A percentile compares a stretch with the other conserved stretches of the same genome.
Evolutionary conservation across 2,888 invertebrate species (phyloP).

Genomic region (Asteroscopus sphinx): DNA sequence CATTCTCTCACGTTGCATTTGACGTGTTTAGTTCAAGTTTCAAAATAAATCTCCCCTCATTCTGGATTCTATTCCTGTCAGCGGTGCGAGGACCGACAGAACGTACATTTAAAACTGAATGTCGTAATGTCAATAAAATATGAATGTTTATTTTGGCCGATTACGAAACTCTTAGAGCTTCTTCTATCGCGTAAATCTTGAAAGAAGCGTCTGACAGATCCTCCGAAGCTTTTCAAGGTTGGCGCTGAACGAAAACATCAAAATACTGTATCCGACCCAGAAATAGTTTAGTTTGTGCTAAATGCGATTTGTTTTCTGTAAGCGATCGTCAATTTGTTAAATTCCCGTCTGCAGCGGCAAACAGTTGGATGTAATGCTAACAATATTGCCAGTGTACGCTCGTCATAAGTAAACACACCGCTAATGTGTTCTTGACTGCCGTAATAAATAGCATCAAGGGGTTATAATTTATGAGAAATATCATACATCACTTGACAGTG

Average conservation of each 20-base stretch:
- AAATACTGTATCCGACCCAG: constrained; percentile 79
- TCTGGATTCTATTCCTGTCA: constrained; percentile 79
- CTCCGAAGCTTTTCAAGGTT: constrained; percentile 80
- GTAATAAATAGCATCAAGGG: constrained; percentile 30
- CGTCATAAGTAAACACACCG: constrained; percentile 59
- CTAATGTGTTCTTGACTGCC: constrained; percentile 54
- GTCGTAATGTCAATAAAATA: constrained; percentile 89
- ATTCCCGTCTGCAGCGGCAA: constrained; percentile 59
- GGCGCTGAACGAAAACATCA: constrained; percentile 71
- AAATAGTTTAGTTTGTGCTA: constrained; percentile 73
- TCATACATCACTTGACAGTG: constrained; percentile 34
- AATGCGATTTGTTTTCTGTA: constrained; percentile 69
- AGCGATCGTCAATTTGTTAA: constrained; percentile 66
- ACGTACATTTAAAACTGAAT: constrained; percentile 77
- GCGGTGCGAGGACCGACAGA: constrained; percentile 67
- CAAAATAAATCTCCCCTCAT: constrained; percentile 84
- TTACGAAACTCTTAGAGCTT: constrained; percentile 83
- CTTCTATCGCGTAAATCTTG: constrained; percentile 80
- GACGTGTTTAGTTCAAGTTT: constrained; percentile 71
- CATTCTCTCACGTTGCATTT: constrained; percentile 65
- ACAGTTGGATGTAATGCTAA: constrained; percentile 63
- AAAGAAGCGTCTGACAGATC: constrained; percentile 78
- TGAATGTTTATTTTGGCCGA: constrained; percentile 86
- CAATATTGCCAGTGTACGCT: constrained; percentile 58
- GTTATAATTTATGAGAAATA: constrained; percentile 32